These are phyloP conservation scores for Callyntrura guangdongensis DNA, from an alignment of 2,888 invertebrate species.

Conservation along the genomic window DNA sequence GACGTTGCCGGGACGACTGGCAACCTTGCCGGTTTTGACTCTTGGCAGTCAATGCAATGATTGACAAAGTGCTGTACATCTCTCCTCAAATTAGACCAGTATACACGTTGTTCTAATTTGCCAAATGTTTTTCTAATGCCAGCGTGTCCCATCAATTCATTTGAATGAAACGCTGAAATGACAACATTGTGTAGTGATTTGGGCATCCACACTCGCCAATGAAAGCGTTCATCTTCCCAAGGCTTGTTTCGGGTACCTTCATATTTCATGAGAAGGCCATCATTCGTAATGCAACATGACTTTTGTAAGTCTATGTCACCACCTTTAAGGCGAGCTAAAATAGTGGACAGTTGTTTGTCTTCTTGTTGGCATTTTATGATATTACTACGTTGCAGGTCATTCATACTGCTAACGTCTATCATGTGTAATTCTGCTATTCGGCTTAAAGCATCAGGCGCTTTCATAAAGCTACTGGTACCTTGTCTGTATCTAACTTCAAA, in stretches of 20 bases:
- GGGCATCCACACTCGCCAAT: too few species aligned
- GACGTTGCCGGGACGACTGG: constrained; percentile 33
- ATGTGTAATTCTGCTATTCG: too few species aligned
- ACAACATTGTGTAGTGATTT: neutral
- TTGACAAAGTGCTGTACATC: constrained; percentile 61
- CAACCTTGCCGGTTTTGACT: constrained; percentile 54
- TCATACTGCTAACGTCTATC: too few species aligned
- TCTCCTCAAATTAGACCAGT: constrained; percentile 69
- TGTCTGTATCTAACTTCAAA: constrained; percentile 86
- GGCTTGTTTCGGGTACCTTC: too few species aligned
- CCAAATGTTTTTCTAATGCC: constrained; percentile 74
- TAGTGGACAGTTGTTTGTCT: too few species aligned
- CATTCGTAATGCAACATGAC: too few species aligned
- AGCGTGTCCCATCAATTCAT: constrained; percentile 62
- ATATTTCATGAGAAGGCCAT: too few species aligned
- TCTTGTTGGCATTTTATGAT: too few species aligned
- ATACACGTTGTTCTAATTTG: constrained; percentile 68
- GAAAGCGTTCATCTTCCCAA: too few species aligned
- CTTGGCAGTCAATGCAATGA: constrained; percentile 72
- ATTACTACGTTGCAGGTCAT: too few species aligned
- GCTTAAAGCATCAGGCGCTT: constrained; percentile 15
- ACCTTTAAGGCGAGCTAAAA: too few species aligned
- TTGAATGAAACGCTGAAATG: constrained; percentile 55
- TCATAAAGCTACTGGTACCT: constrained; percentile 75
- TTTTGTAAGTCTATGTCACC: too few species aligned